A percentile compares a stretch with the other conserved stretches of the same genome.
phyloP scores from a whole-genome alignment of 2,113 vertebrate species.

The Myotis brandtii region DNA sequence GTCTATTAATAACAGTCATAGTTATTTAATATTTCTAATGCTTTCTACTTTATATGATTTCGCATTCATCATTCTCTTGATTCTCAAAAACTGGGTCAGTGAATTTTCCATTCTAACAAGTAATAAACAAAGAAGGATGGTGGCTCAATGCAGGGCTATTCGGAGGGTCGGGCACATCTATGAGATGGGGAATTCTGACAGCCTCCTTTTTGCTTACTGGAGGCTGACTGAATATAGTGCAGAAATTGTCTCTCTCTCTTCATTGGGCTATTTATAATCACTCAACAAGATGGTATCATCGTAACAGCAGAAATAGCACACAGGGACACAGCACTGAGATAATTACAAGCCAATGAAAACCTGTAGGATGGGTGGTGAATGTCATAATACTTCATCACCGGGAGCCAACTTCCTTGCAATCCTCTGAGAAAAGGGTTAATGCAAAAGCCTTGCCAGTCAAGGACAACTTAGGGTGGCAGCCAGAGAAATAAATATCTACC shows the following conservation, averaged over 20 bases:
- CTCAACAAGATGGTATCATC: neutral
- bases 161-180: neutral
- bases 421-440: neutral
- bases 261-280: neutral
- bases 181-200: neutral
- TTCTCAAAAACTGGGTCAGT: constrained; percentile 19
- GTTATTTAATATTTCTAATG: neutral
- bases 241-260: neutral
- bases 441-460: neutral
- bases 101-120: neutral
- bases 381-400: neutral
- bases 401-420: neutral
- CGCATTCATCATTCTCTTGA: neutral
- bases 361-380: neutral
- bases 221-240: neutral
- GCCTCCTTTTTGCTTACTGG: neutral
- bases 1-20: neutral
- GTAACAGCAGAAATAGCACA: neutral
- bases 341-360: constrained; percentile 6
- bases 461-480: constrained; percentile 30
- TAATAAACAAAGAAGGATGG: neutral
- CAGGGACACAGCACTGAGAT: neutral
- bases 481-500: constrained; percentile 60
- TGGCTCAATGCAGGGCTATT: neutral
- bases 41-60: neutral